Evolutionary conservation across 2,888 invertebrate genomes (phyloP), one percentile per base, ranked within the genome.

Genomic region (Atrina japonica): DNA sequence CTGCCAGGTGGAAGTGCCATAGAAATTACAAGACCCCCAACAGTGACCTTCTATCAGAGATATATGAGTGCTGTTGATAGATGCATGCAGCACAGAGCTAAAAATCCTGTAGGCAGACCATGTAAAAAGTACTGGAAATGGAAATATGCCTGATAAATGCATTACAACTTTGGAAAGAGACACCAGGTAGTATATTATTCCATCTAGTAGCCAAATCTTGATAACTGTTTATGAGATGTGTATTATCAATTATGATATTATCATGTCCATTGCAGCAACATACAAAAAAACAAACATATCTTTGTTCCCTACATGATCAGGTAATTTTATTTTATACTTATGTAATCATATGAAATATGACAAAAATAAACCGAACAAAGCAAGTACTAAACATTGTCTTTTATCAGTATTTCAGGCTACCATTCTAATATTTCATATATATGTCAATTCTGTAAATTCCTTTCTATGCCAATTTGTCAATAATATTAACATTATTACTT

Each of bases 71-170:
- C 25, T 6, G 53, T 53, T 11, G 53, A 53, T n/a, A 53, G 53
- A 27, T n/a, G n/a, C n/a, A 53, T 27, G 23, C 27, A 53, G n/a
- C 53, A 53, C 3, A 9, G 53, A 16, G 11, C 53, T 2, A 53
- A 53, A 7, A 29, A 53, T 53, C 53, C 53, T 29, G 53, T 53
- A 23, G 53, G 53, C 6, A 23, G 29, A 27, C 53, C 53, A 23
- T 53, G 25, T 1, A 53, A 53, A 7, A 53, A 53, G 29, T 53
- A 53, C 29, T 53, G 53, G 53, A 53, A 53, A 27, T 53, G 25
- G 27, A 29, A 11, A 53, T 25, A 53, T 53, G 25, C 25, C 29
- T 29, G n/a, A 53, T 27, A 11, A 53, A 53, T n/a, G 53, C 53
- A 6, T 53, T 53, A 11, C 14, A 23, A 3, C 21, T 53, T 25